Base-by-base conservation (phyloP, 1,140 invertebrate genomes). In the Carcinoscorpius rotundicauda region DNA sequence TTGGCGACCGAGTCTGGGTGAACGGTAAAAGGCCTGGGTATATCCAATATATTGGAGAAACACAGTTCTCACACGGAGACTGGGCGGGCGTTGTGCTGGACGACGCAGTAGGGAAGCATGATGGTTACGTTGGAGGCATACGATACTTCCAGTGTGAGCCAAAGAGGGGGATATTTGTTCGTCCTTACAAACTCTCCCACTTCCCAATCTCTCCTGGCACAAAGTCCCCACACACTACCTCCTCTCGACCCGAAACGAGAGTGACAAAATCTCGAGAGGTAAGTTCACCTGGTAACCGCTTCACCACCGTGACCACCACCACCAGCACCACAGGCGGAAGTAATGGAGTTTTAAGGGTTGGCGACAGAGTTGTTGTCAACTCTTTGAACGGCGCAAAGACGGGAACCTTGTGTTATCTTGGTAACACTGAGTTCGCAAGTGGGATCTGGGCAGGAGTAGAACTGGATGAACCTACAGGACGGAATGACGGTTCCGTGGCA, bases 31-130 rank as follows among this genome's bases (percentile, higher is more conserved):
- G 96, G 75, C 87, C 92, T 4, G 96, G 95, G 51, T 84, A 86
- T 72, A 97, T 99, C 69, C 93, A 94, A 50, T 99, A 91, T 76
- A 93, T 98, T 67, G 97, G 97, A n/a, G 93, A 97, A 76, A 96
- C 95, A 53, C 73, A 68, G 61, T 98, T 98, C 78, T 93, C 89
- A 49, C 85, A 88, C 52, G 95, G 95, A 70, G 91, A 95, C 66
- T 98, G 95, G 95, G 94, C 93, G 72, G 96, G 96, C 53, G 87
- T 98, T 64, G 93, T 95, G 52, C 82, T 98, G 64, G 95, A 98
- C 76, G 88, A 93, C 69, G 84, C 93, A 50, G 89, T 90, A 72
- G 95, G 95, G 86, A 98, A 97, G 82, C 98, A 98, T 76, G 93
- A 98, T 80, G 96, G 96, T 11, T 91, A 92, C 29, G 93, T 98